Conservation (phyloP, 37 sponge, comb jelly and placozoan species). For the Corticium candelabrum region DNA sequence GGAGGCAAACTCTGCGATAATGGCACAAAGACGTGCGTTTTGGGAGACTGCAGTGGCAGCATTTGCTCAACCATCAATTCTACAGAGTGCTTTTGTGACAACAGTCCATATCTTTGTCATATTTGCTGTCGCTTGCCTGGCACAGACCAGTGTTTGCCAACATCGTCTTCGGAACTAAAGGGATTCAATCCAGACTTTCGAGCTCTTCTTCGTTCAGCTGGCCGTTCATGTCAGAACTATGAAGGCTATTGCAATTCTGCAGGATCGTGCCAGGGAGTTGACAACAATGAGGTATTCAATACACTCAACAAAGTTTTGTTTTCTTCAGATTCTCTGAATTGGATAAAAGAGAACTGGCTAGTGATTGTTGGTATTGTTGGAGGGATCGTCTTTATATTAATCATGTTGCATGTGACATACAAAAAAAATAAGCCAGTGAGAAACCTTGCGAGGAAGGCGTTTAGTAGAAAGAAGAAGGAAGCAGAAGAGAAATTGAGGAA, state of each 20-base stretch:
- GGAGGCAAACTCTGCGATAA: background rate
- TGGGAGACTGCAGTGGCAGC: background rate
- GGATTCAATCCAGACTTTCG: background rate
- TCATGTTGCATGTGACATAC: background rate
- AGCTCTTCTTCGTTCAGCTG: background rate
- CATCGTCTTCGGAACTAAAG: background rate
- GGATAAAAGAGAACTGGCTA: background rate
- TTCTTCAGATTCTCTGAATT: background rate
- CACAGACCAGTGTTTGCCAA: background rate
- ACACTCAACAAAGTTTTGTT: background rate
- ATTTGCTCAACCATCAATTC: background rate
- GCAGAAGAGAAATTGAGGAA: too few species aligned
- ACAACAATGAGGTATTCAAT: background rate
- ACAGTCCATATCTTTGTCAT: background rate
- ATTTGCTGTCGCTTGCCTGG: background rate
- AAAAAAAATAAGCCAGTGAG: background rate
- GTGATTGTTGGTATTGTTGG: background rate
- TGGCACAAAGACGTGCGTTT: background rate
- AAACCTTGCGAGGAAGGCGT: background rate
- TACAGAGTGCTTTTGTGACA: background rate
- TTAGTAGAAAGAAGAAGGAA: background rate
- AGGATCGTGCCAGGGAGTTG: background rate
- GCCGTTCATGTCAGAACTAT: background rate
- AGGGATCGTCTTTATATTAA: background rate
- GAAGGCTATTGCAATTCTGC: background rate